Conservation (phyloP, 2,888 invertebrate genomes). For the Eupithecia abbreviata region DNA sequence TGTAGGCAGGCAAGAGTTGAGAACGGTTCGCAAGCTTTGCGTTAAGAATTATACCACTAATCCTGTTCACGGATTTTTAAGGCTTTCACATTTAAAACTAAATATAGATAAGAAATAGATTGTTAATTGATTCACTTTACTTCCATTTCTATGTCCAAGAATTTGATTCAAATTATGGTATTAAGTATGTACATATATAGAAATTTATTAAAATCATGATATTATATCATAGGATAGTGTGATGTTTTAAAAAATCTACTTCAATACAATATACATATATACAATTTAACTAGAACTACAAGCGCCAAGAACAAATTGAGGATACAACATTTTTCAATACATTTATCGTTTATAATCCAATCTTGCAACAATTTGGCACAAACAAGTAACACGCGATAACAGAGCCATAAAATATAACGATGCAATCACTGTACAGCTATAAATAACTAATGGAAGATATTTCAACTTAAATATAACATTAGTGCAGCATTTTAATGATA, state of each 20-base stretch:
- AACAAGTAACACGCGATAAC: constrained; percentile 67
- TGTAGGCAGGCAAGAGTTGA: too few relatives aligned
- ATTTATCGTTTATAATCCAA: constrained; percentile 36
- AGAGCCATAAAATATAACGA: constrained; percentile 63
- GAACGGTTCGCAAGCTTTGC: too few relatives aligned
- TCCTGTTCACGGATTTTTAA: too few relatives aligned
- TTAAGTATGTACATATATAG: too few relatives aligned
- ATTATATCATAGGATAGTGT: neutral
- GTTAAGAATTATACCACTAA: too few relatives aligned
- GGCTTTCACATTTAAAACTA: too few relatives aligned
- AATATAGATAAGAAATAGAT: too few relatives aligned
- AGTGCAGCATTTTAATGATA: constrained; percentile 19
- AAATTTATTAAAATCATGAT: too few relatives aligned
- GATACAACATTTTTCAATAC: neutral
- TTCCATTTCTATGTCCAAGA: neutral
- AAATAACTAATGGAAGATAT: constrained; percentile 73
- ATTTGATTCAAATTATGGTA: too few relatives aligned
- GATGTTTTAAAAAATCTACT: neutral
- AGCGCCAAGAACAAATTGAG: constrained; percentile 5
- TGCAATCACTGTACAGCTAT: constrained; percentile 63
- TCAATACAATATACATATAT: too few relatives aligned
- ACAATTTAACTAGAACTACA: neutral
- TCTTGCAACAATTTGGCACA: constrained; percentile 62
- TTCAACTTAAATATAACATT: constrained; percentile 52
- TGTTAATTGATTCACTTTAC: neutral